A percentile compares a stretch with the other conserved stretches of the same genome.
Conservation (phyloP, 1,140 invertebrate species). For the Halesus radiatus region DNA sequence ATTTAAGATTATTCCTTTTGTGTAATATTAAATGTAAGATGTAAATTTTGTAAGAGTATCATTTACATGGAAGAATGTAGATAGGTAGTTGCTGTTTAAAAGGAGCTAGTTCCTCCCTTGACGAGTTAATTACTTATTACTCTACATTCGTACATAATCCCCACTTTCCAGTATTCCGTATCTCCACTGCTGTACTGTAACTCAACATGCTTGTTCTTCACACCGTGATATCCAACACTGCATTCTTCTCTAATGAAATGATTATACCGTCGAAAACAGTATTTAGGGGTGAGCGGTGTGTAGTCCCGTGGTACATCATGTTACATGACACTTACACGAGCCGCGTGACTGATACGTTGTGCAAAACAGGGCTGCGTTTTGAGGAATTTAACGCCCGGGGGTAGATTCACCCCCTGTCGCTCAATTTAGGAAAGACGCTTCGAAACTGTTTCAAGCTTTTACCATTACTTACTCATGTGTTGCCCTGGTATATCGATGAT, state of each 20-base stretch:
- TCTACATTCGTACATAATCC: too few species aligned
- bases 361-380: constrained; percentile 22
- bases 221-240: constrained; percentile 38
- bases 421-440: neutral
- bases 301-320: constrained; percentile 39
- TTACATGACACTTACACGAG: constrained; percentile 50
- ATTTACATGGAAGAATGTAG: too few species aligned
- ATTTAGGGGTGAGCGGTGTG: constrained; percentile 23
- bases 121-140: constrained; percentile 2
- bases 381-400: constrained; percentile 25
- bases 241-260: constrained; percentile 37
- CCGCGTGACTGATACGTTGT: constrained; percentile 44
- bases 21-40: too few species aligned
- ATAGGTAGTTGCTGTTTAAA: too few species aligned
- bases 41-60: too few species aligned
- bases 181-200: neutral
- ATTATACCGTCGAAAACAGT: constrained; percentile 41
- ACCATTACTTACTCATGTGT: too few species aligned
- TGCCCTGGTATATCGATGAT: too few species aligned
- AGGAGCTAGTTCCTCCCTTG: too few species aligned
- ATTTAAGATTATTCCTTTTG: too few species aligned
- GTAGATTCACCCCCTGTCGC: constrained; percentile 25
- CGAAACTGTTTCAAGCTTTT: neutral
- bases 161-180: neutral
- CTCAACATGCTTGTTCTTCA: constrained; percentile 20